Evolutionary conservation across 2,888 invertebrate species (phyloP).

Genomic region (Synergus laeviventris): DNA sequence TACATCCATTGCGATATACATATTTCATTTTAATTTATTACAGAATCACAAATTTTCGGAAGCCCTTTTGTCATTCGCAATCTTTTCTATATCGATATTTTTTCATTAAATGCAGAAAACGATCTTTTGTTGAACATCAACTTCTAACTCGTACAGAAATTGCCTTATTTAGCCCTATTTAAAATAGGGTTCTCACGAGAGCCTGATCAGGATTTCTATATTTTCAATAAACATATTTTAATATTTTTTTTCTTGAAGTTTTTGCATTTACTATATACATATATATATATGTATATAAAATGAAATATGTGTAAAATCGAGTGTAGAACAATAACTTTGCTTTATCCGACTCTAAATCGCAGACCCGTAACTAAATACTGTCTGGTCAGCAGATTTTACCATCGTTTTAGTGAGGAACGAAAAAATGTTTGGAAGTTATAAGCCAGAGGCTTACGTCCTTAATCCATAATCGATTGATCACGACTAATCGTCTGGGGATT

Average conservation of each 20-base stretch:
- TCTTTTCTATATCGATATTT: neutral
- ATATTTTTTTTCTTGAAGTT: too few relatives aligned
- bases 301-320: neutral
- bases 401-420: conserved; percentile 26
- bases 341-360: neutral
- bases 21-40: conserved; percentile 13
- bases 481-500: conserved; percentile 37
- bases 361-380: conserved; percentile 24
- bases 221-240: too few relatives aligned
- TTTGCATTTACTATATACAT: neutral
- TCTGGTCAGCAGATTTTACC: conserved; percentile 21
- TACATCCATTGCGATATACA: neutral
- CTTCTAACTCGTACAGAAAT: too few relatives aligned
- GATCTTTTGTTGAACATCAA: neutral
- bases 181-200: too few relatives aligned
- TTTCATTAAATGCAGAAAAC: neutral
- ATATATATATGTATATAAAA: neutral
- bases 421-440: conserved; percentile 51
- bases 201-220: too few relatives aligned
- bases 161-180: too few relatives aligned
- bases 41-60: neutral
- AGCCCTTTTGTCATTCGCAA: neutral
- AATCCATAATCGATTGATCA: conserved; percentile 57
- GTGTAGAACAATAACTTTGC: neutral
- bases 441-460: conserved; percentile 54